phyloP scores from a whole-genome alignment of 2,797 vertebrate species.

The Crocodylus rhombifer region DNA sequence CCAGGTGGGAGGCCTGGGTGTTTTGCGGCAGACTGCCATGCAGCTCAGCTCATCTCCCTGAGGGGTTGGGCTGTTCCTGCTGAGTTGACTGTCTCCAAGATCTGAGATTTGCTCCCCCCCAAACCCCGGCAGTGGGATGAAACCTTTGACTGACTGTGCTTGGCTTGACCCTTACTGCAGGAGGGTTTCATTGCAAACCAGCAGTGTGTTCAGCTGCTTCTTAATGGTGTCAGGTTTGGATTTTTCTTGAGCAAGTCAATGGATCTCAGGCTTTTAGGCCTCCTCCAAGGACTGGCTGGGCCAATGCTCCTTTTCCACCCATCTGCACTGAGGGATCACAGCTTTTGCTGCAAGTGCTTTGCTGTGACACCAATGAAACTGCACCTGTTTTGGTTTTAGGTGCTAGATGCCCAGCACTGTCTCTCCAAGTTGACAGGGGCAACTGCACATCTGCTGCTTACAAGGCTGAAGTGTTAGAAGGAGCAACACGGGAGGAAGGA shows the following conservation, averaged over 20 bases:
- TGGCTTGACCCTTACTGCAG: fast-evolving
- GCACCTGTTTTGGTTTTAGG: not conserved
- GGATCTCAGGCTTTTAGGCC: not conserved
- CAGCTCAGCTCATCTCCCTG: not conserved
- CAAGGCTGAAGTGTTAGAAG: not conserved
- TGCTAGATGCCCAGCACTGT: not conserved
- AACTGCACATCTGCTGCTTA: not conserved
- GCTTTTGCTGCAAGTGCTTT: not conserved
- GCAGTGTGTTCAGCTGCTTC: not conserved
- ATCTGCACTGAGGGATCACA: not conserved
- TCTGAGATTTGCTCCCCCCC: no score
- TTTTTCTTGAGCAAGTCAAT: no score
- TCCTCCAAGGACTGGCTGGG: not conserved
- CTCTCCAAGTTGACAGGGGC: not conserved
- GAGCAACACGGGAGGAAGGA: fast-evolving
- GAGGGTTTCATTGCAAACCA: not conserved
- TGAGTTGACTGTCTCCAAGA: not conserved
- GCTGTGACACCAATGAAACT: not conserved
- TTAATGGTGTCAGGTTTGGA: not conserved
- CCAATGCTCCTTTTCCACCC: not conserved
- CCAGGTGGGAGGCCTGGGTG: no score
- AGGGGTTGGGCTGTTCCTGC: not conserved
- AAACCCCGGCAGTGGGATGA: not conserved
- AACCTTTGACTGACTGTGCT: not conserved
- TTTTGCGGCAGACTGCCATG: no score